Conservation (phyloP, 2,888 invertebrate genomes). For the Sphaeridia pumilis region DNA sequence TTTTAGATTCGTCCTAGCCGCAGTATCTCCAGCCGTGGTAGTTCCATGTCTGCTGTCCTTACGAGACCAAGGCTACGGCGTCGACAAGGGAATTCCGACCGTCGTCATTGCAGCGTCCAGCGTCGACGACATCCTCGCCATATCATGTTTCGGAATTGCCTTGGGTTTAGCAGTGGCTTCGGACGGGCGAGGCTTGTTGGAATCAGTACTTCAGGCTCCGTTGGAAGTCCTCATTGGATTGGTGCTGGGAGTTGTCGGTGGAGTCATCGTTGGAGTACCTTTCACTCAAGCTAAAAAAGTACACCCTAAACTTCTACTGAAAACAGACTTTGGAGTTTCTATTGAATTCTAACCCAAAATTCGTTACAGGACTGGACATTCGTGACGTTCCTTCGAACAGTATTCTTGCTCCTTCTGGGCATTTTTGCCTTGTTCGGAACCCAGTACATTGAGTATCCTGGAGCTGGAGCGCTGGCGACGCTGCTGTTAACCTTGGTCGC, state of each 20-base stretch:
- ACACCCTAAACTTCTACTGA: not conserved
- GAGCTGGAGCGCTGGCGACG: constrained; percentile 53
- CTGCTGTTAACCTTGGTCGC: constrained; percentile 49
- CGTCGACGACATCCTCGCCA: constrained; percentile 62
- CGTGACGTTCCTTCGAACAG: constrained; percentile 40
- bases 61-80: constrained; percentile 53
- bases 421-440: constrained; percentile 53
- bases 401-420: constrained; percentile 50
- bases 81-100: constrained; percentile 61
- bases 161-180: constrained; percentile 52
- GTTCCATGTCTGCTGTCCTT: constrained; percentile 55
- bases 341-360: not conserved
- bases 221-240: constrained; percentile 20
- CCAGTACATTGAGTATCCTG: constrained; percentile 48
- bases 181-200: constrained; percentile 38
- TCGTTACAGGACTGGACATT: constrained; percentile 11
- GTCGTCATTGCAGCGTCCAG: constrained; percentile 58
- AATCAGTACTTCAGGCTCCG: constrained; percentile 18
- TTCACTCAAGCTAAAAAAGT: not conserved
- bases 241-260: constrained; percentile 14
- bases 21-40: constrained; percentile 61
- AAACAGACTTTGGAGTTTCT: not conserved
- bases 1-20: constrained; percentile 50
- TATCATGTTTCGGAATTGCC: constrained; percentile 57
- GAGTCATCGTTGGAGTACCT: constrained; percentile 17